Evolutionary conservation across 2,888 invertebrate genomes (phyloP).

Genomic region (Tricholauxania praeusta): DNA sequence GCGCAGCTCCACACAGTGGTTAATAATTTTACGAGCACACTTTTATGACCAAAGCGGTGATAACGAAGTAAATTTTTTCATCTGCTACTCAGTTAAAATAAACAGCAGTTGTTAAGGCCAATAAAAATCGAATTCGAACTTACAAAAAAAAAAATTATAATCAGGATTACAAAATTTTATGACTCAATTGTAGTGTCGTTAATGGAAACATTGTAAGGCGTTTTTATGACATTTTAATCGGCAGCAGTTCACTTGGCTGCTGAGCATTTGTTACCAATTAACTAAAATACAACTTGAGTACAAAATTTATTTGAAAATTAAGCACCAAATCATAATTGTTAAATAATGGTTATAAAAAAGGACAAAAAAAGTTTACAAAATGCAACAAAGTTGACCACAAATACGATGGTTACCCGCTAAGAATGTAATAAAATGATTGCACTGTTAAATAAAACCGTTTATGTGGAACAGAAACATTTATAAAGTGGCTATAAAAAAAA

Average conservation of each 20-base stretch:
- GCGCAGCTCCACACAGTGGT: too few species aligned
- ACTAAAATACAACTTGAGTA: slow-evolving; percentile 8
- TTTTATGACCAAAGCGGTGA: slow-evolving; percentile 49
- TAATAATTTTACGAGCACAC: slow-evolving; percentile 49
- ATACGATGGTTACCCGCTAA: too few species aligned
- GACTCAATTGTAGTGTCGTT: slow-evolving; percentile 38
- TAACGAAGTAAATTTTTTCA: slow-evolving; percentile 33
- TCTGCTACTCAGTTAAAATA: not conserved
- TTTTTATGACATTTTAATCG: slow-evolving; percentile 32
- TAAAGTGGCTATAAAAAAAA: too few species aligned
- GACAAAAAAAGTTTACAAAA: too few species aligned
- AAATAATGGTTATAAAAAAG: too few species aligned
- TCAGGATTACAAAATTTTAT: slow-evolving; percentile 27
- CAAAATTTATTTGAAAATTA: too few species aligned
- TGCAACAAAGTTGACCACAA: too few species aligned
- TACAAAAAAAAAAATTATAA: too few species aligned
- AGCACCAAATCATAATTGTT: too few species aligned
- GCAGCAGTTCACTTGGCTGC: slow-evolving; percentile 35
- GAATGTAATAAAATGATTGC: too few species aligned
- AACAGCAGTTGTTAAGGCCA: slow-evolving; percentile 29
- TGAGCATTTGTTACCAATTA: slow-evolving; percentile 51
- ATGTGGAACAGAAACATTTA: too few species aligned
- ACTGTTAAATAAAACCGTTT: too few species aligned
- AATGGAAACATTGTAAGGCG: slow-evolving; percentile 30
- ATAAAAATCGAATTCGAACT: not conserved